Evolutionary conservation across 2,888 invertebrate genomes (phyloP), one percentile per base, ranked within the genome.

Genomic region (Polydrusus pterygomalis): DNA sequence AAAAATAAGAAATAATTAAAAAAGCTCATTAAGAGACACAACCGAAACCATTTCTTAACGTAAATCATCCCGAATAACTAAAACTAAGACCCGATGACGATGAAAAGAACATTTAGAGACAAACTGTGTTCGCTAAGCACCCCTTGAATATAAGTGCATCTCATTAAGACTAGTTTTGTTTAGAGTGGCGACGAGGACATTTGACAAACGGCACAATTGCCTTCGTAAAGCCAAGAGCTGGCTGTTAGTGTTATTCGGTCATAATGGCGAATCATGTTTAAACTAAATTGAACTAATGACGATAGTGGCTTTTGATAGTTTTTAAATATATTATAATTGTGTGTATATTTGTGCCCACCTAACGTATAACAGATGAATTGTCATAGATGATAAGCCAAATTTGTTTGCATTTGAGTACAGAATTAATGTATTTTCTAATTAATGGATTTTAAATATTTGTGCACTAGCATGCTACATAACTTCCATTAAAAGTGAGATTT

Each of bases 161-260:
- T 73, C 68, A 73, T 73, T 73, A 73, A 73, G 34, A 56, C 18
- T 60, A 56, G 71, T 75, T 71, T 68, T 71, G 75, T 75, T 64
- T 17, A 45, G 49, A 74, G 75, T 75, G 70, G 70, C 62, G 47
- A 20, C 47, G 64, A 75, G 75, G 51, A 71, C 75, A 43, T 75
- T 75, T 71, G 75, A 75, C 75, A 75, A 75, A 75, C 70, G 70
- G 65, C 70, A 60, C 70, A 75, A 71, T 75, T 75, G 75, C 51
- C 71, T 75, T 71, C 67, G 54, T 54, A 73, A 73, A 67, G 70
- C 65, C 15, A 45, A 75, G 67, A 38, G 71, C 60, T 20, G 25
- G 43, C 49, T 56, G 75, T 38, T 60, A 67, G 49, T 65, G 65
- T 74, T 74, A 68, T 49, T 65, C 47, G 58, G 58, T 38, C 25